phyloP scores from a whole-genome alignment of 2,113 vertebrate genomes.

The Mystacornis crossleyi region DNA sequence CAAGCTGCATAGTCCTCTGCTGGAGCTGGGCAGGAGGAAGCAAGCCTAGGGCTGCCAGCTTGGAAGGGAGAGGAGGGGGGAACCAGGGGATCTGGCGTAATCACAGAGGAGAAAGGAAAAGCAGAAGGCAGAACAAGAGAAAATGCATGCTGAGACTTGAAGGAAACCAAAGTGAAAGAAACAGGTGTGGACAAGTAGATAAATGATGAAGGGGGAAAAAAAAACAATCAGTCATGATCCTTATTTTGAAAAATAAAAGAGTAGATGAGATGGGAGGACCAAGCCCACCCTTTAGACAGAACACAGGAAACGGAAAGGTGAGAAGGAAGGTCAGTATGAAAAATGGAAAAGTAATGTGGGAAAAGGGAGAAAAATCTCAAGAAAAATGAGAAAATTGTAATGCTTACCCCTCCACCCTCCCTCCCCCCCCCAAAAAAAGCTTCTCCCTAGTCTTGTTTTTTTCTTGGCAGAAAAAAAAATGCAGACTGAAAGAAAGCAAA shows the following conservation, averaged over 20 bases:
- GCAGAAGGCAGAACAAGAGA: background rate
- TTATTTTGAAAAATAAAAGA: constrained; percentile 49
- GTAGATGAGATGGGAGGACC: background rate
- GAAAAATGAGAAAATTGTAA: background rate
- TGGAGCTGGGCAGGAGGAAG: background rate
- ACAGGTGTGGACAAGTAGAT: constrained; percentile 43
- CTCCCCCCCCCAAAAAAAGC: background rate
- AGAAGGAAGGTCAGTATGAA: constrained; percentile 11
- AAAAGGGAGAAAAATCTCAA: background rate
- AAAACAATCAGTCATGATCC: constrained; percentile 12
- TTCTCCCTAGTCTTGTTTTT: background rate
- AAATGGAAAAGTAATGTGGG: background rate
- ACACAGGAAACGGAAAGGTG: constrained; percentile 8
- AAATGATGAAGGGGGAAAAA: background rate
- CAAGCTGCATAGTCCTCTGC: background rate
- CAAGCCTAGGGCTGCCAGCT: background rate
- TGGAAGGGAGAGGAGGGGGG: background rate
- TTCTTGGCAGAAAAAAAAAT: background rate
- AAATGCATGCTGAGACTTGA: constrained; percentile 42
- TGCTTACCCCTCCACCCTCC: background rate
- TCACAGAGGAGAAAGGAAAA: background rate
- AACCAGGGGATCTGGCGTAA: background rate
- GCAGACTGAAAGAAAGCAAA: constrained; percentile 10
- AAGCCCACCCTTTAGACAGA: background rate
- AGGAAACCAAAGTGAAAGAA: constrained; percentile 41